Evolutionary conservation across 2,797 vertebrate species (phyloP).

Genomic region (Macropodus opercularis): DNA sequence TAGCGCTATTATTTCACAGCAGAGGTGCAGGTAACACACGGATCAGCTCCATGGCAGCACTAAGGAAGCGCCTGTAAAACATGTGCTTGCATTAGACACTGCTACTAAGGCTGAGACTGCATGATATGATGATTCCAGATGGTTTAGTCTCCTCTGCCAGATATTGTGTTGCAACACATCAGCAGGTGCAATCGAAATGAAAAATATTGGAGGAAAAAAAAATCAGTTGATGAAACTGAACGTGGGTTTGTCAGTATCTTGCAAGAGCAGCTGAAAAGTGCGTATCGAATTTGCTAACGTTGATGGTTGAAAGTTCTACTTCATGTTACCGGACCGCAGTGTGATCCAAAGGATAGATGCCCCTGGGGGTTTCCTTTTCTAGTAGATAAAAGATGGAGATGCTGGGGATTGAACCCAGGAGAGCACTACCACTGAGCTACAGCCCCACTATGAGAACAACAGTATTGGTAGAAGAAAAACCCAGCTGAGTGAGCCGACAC

Average conservation of each 20-base stretch:
- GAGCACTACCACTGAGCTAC: slow-evolving; percentile 66
- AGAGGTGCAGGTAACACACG: slow-evolving; percentile 2
- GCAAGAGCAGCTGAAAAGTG: neutral
- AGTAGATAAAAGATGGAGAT: neutral
- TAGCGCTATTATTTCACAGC: slow-evolving; percentile 49
- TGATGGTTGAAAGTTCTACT: neutral
- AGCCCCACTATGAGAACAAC: slow-evolving; percentile 46
- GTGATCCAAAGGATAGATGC: neutral
- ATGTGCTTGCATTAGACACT: slow-evolving; percentile 6
- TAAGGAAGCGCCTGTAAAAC: neutral
- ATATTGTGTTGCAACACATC: slow-evolving; percentile 26
- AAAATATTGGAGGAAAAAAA: neutral
- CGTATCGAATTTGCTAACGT: neutral
- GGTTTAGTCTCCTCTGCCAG: slow-evolving; percentile 28
- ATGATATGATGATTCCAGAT: neutral
- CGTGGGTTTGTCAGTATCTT: neutral
- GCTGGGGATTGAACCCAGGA: slow-evolving; percentile 37
- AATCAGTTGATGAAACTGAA: neutral
- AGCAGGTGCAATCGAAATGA: slow-evolving; percentile 11
- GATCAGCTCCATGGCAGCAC: slow-evolving; percentile 1
- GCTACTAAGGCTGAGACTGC: slow-evolving; percentile 14
- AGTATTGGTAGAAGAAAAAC: neutral
- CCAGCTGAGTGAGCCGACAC: neutral
- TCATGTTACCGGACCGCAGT: neutral
- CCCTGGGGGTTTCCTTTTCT: neutral